Percentiles rank a stretch among this genome's conserved stretches.
These are phyloP conservation scores for Streptopelia turtur DNA, from an alignment of 2,797 vertebrate species.

Conservation along the genomic window DNA sequence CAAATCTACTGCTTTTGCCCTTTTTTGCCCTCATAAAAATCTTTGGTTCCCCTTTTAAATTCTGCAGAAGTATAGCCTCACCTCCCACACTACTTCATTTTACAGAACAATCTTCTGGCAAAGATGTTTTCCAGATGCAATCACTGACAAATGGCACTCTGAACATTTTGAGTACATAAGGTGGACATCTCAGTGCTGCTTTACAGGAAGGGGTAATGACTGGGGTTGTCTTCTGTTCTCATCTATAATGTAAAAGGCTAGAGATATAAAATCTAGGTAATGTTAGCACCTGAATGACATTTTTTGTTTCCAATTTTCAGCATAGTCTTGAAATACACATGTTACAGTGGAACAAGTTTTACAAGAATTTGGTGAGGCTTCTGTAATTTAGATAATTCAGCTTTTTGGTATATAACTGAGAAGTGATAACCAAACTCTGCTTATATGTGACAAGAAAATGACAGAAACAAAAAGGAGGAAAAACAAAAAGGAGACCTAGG, in stretches of 20 bases:
- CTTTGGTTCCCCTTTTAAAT: conserved; percentile 34
- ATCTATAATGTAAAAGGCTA: conserved; percentile 30
- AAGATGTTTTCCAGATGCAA: conserved; percentile 68
- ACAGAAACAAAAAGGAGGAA: neutral
- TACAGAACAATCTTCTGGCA: conserved; percentile 1
- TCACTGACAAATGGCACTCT: conserved; percentile 25
- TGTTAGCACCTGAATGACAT: neutral
- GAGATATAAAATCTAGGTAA: neutral
- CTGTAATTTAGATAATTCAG: neutral
- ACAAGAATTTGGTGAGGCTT: neutral
- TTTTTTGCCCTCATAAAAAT: conserved; percentile 55
- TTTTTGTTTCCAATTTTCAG: neutral
- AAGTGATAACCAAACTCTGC: conserved; percentile 1
- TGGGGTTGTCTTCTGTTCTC: neutral
- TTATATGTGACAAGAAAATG: neutral
- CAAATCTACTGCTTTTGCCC: neutral
- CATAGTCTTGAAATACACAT: neutral
- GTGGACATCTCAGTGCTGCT: neutral
- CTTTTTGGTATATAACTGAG: neutral
- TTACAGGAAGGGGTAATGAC: neutral
- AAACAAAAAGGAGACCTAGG: neutral
- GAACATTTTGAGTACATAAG: neutral
- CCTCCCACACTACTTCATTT: conserved; percentile 46
- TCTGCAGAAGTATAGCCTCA: conserved; percentile 51
- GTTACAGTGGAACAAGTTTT: neutral